Conservation (phyloP, 2,888 invertebrate genomes). For the Brenthis ino region DNA sequence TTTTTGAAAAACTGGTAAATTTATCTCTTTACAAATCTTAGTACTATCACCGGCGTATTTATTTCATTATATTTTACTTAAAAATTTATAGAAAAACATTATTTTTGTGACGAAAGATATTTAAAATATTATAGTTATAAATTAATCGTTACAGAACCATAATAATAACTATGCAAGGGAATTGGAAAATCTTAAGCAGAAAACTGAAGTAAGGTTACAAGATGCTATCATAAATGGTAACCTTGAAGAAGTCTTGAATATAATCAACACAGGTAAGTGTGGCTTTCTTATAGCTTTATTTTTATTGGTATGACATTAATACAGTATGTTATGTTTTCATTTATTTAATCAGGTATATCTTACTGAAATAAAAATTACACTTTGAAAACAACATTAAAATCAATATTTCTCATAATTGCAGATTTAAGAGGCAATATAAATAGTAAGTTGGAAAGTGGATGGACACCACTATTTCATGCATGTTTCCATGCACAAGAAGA, state of each 20-base stretch:
- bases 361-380: background rate
- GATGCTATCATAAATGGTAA: constrained; percentile 69
- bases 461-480: constrained; percentile 84
- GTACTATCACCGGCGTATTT: background rate
- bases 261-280: constrained; percentile 52
- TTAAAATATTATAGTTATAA: background rate
- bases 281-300: too few relatives aligned
- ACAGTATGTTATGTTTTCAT: too few relatives aligned
- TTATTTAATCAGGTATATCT: background rate
- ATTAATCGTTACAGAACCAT: constrained; percentile 23
- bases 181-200: constrained; percentile 54
- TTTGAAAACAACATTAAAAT: constrained; percentile 19
- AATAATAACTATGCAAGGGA: constrained; percentile 8
- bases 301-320: too few relatives aligned
- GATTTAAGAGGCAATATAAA: constrained; percentile 64
- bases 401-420: constrained; percentile 41
- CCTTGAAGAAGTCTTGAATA: constrained; percentile 56
- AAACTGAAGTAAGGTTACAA: constrained; percentile 63
- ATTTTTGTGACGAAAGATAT: background rate
- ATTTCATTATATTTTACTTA: background rate
- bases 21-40: background rate
- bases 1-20: constrained; percentile 65
- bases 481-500: constrained; percentile 80
- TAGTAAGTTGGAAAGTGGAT: constrained; percentile 76
- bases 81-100: too few relatives aligned